Conservation (phyloP, 2,113 vertebrate species). For the Tachuris rubrigastra region DNA sequence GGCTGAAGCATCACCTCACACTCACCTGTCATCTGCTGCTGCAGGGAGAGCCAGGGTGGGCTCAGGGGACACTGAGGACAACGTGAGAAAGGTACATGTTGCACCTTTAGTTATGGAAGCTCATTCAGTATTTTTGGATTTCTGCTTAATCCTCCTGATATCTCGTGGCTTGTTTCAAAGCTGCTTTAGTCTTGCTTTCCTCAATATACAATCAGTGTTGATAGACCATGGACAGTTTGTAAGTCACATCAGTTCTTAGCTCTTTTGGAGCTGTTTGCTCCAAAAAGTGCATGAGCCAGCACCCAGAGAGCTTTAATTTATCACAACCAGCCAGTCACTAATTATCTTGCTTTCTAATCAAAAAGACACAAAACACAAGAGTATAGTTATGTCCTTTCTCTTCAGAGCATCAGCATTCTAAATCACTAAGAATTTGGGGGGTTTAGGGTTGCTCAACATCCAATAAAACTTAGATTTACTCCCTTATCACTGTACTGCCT, state of each 20-base stretch:
- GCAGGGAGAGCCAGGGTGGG: background rate
- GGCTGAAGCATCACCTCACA: background rate
- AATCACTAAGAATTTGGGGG: background rate
- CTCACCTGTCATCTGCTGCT: background rate
- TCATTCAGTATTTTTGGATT: background rate
- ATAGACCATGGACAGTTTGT: background rate
- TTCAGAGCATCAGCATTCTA: background rate
- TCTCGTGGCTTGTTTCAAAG: background rate
- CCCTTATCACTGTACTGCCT: background rate
- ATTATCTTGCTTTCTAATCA: background rate
- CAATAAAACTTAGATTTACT: background rate
- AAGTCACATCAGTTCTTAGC: background rate
- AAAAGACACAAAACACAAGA: background rate
- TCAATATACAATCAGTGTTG: background rate
- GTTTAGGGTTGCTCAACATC: background rate
- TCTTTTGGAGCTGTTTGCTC: background rate
- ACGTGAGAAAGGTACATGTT: slow-evolving; percentile 9
- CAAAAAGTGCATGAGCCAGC: background rate
- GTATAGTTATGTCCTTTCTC: background rate
- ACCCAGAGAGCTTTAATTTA: background rate
- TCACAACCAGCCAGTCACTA: background rate
- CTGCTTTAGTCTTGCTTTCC: background rate
- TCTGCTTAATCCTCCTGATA: background rate
- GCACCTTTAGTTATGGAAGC: background rate
- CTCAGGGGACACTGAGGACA: background rate